A percentile compares a stretch with the other conserved stretches of the same genome.
These are phyloP conservation scores for Leptinotarsa juncta DNA, from an alignment of 2,888 invertebrate species.

Conservation along the genomic window DNA sequence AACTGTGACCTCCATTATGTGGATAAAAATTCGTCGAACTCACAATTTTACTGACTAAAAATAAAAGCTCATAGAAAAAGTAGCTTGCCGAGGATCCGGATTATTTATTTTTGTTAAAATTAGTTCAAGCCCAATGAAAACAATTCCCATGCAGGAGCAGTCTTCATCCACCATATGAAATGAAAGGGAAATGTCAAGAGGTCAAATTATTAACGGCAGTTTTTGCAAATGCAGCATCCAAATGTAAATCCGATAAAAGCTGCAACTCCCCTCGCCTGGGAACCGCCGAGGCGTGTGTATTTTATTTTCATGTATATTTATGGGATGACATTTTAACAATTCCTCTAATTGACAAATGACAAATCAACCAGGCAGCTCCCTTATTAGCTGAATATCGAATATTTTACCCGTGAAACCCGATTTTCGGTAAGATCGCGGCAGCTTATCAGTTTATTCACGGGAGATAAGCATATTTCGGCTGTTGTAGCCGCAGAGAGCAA, in stretches of 20 bases:
- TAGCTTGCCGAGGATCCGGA: background rate
- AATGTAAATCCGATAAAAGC: constrained; percentile 11
- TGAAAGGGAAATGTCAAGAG: constrained; percentile 5
- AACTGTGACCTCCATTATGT: constrained; percentile 7
- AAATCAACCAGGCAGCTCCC: constrained; percentile 54
- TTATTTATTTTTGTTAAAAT: constrained; percentile 1
- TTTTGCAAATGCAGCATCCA: constrained; percentile 2
- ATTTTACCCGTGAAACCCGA: constrained; percentile 38
- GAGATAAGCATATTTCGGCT: background rate
- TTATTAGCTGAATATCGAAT: constrained; percentile 34
- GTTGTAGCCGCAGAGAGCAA: constrained; percentile 34
- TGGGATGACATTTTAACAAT: constrained; percentile 54
- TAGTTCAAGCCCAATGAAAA: background rate
- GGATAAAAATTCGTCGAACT: constrained; percentile 23
- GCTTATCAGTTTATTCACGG: background rate
- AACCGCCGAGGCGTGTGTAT: background rate
- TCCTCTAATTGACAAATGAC: constrained; percentile 43
- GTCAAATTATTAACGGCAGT: constrained; percentile 2
- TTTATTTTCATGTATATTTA: constrained; percentile 55
- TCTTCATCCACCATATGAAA: constrained; percentile 4
- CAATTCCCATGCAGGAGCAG: background rate
- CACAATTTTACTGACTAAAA: background rate
- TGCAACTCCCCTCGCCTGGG: background rate
- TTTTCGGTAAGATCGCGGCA: background rate
- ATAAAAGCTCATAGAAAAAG: background rate